Conservation (phyloP, 2,797 vertebrate genomes). For the Rhinophrynus dorsalis region DNA sequence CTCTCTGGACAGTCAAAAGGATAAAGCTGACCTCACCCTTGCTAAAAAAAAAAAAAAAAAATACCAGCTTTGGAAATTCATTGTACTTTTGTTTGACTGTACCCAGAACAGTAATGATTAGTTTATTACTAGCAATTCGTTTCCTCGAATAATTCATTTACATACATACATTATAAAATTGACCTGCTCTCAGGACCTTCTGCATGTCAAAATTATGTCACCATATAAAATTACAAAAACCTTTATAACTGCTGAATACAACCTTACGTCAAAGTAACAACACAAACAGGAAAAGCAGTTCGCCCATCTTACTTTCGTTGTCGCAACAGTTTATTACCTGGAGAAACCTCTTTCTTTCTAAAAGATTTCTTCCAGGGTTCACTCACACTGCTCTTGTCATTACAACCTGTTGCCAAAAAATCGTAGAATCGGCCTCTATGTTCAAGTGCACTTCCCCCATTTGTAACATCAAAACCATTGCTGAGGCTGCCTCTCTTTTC, state of each 20-base stretch:
- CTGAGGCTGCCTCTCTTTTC: conserved; percentile 58
- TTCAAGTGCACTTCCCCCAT: conserved; percentile 62
- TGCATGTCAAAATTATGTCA: conserved; percentile 60
- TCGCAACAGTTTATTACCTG: conserved; percentile 74
- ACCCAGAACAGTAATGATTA: background rate
- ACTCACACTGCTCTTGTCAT: conserved; percentile 63
- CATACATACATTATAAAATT: conserved; percentile 53
- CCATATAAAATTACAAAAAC: conserved; percentile 73
- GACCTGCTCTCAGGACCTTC: conserved; percentile 58
- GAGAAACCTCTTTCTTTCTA: conserved; percentile 69
- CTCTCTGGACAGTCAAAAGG: too few species aligned
- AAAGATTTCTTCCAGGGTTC: conserved; percentile 78
- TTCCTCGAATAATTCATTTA: conserved; percentile 57
- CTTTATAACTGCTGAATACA: conserved; percentile 59
- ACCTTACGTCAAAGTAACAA: conserved; percentile 50
- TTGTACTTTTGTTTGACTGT: background rate
- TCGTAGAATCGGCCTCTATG: conserved; percentile 73
- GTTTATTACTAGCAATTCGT: conserved; percentile 34
- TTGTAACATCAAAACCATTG: conserved; percentile 63
- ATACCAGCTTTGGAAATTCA: background rate
- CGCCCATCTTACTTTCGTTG: conserved; percentile 79
- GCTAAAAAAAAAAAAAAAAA: too few species aligned
- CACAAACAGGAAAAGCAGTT: conserved; percentile 45
- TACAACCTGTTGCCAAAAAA: conserved; percentile 70
- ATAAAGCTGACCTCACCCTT: too few species aligned